Base-by-base conservation (phyloP, 2,113 vertebrate species). In the Elachura formosa region DNA sequence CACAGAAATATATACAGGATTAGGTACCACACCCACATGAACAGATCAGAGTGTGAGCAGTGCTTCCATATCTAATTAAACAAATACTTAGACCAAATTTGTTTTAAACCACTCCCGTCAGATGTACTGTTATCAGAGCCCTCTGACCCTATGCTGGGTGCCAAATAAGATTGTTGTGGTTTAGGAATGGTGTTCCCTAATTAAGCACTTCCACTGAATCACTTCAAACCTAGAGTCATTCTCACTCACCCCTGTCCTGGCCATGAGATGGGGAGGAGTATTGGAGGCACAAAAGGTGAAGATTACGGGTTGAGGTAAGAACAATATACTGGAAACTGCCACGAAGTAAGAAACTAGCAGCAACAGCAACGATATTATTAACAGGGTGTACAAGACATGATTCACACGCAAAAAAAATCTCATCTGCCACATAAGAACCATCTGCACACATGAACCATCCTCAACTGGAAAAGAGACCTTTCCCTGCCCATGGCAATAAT, bases 351-450 rank as follows among this genome's bases (percentile, higher is more conserved):
- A 77, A 77, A 86, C 10, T 33, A 68, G 54, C 12, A 61, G 12
- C 45, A 61, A 45, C 6, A 15, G 28, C 10, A 69, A 38, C 28
- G 38, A 38, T 33, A 45, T 38, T 29, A 69, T 69, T 38, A 69
- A 29, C 0, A 0, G 5, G 28, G 4, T 29, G 24, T n/a, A 61
- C 18, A 45, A 38, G 19, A 77, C 45, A 61, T 7, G 1, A 54
- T 62, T 38, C 29, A 21, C n/a, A 11, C 2, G 7, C 16, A 15
- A 61, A 59, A 61, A n/a, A n/a, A n/a, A n/a, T n/a, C n/a, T n/a
- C n/a, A n/a, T n/a, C n/a, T n/a, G n/a, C n/a, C n/a, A n/a, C n/a
- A n/a, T n/a, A n/a, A n/a, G n/a, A n/a, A n/a, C n/a, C n/a, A n/a
- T n/a, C n/a, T n/a, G n/a, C n/a, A n/a, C n/a, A n/a, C n/a, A n/a